Evolutionary conservation across 2,888 invertebrate species (phyloP).

Genomic region (Rhagonycha lutea): DNA sequence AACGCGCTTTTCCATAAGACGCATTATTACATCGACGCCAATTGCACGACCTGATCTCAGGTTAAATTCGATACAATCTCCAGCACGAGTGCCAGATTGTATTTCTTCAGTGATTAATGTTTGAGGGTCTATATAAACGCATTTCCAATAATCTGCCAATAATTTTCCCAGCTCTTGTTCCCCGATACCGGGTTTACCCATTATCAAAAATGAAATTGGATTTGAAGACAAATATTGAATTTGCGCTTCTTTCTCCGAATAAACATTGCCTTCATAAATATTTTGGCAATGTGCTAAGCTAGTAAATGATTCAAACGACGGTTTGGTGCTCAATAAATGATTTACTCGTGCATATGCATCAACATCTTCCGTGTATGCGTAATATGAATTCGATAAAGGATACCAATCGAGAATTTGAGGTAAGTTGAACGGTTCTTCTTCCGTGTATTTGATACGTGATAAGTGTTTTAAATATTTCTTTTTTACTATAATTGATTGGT

Average conservation of each 20-base stretch:
- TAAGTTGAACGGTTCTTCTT: conserved; percentile 16
- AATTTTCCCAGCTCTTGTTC: conserved; percentile 60
- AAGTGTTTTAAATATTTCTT: conserved; percentile 41
- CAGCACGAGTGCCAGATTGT: conserved; percentile 59
- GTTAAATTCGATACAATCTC: conserved; percentile 63
- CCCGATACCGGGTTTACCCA: conserved; percentile 64
- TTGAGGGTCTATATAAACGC: conserved; percentile 63
- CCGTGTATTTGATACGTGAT: conserved; percentile 34
- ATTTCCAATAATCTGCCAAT: conserved; percentile 61
- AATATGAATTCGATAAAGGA: conserved; percentile 54
- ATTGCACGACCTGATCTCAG: conserved; percentile 60
- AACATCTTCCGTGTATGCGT: conserved; percentile 53
- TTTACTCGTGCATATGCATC: conserved; percentile 52
- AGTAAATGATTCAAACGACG: conserved; percentile 10
- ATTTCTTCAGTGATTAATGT: conserved; percentile 63
- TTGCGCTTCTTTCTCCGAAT: conserved; percentile 61
- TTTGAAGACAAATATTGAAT: conserved; percentile 56
- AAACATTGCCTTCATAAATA: conserved; percentile 45
- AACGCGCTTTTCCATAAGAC: conserved; percentile 60
- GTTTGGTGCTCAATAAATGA: conserved; percentile 39
- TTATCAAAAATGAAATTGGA: conserved; percentile 63
- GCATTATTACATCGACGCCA: conserved; percentile 57
- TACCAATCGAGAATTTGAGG: conserved; percentile 40
- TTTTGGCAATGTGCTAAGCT: neutral
- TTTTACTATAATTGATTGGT: conserved; percentile 46